A percentile compares a stretch with the other conserved stretches of the same genome.
Conservation (phyloP, 2,113 vertebrate species). For the Mustela nigripes region DNA sequence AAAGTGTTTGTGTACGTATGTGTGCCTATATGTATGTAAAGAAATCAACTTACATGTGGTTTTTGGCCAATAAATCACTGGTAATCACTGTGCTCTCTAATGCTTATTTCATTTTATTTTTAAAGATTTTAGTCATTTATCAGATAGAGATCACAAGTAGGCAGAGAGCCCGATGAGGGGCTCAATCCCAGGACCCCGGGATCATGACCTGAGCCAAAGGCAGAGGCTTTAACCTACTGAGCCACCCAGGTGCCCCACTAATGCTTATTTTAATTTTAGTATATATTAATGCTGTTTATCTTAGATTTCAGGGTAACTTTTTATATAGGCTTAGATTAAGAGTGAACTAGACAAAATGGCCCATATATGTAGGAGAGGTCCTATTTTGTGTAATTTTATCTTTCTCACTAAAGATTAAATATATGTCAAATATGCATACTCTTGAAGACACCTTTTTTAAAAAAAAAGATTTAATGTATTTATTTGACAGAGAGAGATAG, state of each 20-base stretch:
- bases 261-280: conserved; percentile 24
- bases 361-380: not conserved
- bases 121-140: not conserved
- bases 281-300: not conserved
- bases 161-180: no score
- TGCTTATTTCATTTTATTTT: conserved; percentile 42
- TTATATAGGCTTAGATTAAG: not conserved
- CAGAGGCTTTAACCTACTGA: no score
- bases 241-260: not conserved
- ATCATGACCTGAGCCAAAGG: no score
- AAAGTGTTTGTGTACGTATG: not conserved
- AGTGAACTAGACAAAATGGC: not conserved
- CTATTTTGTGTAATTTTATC: not conserved
- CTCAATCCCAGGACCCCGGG: no score
- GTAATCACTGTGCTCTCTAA: not conserved
- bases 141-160: no score
- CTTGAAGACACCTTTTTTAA: not conserved
- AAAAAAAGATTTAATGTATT: not conserved
- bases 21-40: not conserved
- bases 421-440: conserved; percentile 6
- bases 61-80: not conserved
- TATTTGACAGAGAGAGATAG: not conserved
- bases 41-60: not conserved
- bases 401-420: not conserved
- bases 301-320: conserved; percentile 28